A percentile compares a stretch with the other conserved stretches of the same genome.
phyloP scores from a whole-genome alignment of 2,888 invertebrate species.

The Pseudoips prasinana region DNA sequence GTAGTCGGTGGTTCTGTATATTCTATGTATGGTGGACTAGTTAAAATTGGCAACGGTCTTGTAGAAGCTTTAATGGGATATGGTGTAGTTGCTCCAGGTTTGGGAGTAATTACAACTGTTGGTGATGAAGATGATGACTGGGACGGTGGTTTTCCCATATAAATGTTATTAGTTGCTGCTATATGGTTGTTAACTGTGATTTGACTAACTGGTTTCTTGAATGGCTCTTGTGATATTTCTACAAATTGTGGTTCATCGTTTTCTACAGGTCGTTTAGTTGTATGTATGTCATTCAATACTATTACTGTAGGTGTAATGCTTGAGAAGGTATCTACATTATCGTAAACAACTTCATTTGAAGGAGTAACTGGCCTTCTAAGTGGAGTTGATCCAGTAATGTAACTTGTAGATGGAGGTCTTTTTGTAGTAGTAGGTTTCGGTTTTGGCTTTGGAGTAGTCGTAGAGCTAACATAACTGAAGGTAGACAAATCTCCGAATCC shows the following conservation, averaged over 20 bases:
- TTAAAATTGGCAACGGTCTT: constrained; percentile 40
- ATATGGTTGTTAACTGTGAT: constrained; percentile 84
- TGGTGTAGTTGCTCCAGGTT: constrained; percentile 79
- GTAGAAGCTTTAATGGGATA: constrained; percentile 51
- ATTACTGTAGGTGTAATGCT: constrained; percentile 77
- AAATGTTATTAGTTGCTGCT: constrained; percentile 80
- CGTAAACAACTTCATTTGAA: constrained; percentile 43
- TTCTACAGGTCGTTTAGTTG: constrained; percentile 50
- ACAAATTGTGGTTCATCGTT: constrained; percentile 64
- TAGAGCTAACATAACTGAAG: constrained; percentile 65
- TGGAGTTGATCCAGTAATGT: constrained; percentile 71
- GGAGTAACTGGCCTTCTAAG: constrained; percentile 72
- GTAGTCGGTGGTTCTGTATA: constrained; percentile 63
- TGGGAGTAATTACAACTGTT: constrained; percentile 86
- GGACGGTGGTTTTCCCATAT: constrained; percentile 59
- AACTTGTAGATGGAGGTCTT: constrained; percentile 67
- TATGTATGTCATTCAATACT: constrained; percentile 59
- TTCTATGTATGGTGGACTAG: constrained; percentile 49
- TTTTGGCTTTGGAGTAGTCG: constrained; percentile 55
- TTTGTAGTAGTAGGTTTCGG: constrained; percentile 43
- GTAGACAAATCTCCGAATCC: constrained; percentile 68
- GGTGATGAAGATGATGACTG: constrained; percentile 82
- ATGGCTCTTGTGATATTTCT: constrained; percentile 77
- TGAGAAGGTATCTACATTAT: constrained; percentile 65
- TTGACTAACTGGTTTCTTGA: constrained; percentile 70